Conservation (phyloP, 1,140 invertebrate species). For the Leptopilina clavipes region DNA sequence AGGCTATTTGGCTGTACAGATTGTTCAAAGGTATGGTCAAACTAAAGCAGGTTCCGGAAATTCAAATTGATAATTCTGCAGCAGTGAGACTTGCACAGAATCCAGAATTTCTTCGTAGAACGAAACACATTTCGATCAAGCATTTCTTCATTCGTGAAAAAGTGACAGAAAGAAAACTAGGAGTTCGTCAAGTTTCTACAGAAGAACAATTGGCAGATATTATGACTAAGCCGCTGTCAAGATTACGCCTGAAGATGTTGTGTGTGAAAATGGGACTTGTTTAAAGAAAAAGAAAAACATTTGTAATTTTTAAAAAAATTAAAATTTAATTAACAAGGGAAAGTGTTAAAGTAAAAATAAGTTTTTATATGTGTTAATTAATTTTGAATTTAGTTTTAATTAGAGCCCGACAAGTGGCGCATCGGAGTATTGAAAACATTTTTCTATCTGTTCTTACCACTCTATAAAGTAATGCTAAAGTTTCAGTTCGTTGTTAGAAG, state of each 20-base stretch:
- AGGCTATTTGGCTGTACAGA: slow-evolving; percentile 55
- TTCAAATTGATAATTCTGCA: slow-evolving; percentile 62
- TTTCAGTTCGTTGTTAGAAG: no score
- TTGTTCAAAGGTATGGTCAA: slow-evolving; percentile 52
- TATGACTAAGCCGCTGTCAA: slow-evolving; percentile 64
- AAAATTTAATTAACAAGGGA: slow-evolving; percentile 46
- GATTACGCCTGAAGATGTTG: slow-evolving; percentile 48
- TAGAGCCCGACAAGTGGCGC: neutral
- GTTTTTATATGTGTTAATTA: neutral
- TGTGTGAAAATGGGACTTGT: slow-evolving; percentile 47
- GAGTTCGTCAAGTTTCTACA: slow-evolving; percentile 51
- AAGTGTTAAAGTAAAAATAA: slow-evolving; percentile 51
- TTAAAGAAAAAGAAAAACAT: slow-evolving; percentile 35
- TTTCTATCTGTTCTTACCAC: no score
- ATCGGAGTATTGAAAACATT: no score
- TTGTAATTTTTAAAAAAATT: slow-evolving; percentile 32
- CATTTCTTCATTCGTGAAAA: slow-evolving; percentile 65
- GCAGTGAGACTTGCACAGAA: slow-evolving; percentile 63
- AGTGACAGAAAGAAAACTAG: slow-evolving; percentile 52
- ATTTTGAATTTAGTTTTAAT: neutral
- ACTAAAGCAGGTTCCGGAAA: slow-evolving; percentile 44
- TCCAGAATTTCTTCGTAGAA: slow-evolving; percentile 65
- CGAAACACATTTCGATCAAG: slow-evolving; percentile 66
- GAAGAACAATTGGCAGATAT: slow-evolving; percentile 63
- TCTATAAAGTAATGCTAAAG: no score